These are phyloP conservation scores for Periparus ater DNA, from an alignment of 2,797 vertebrate genomes.

Conservation along the genomic window DNA sequence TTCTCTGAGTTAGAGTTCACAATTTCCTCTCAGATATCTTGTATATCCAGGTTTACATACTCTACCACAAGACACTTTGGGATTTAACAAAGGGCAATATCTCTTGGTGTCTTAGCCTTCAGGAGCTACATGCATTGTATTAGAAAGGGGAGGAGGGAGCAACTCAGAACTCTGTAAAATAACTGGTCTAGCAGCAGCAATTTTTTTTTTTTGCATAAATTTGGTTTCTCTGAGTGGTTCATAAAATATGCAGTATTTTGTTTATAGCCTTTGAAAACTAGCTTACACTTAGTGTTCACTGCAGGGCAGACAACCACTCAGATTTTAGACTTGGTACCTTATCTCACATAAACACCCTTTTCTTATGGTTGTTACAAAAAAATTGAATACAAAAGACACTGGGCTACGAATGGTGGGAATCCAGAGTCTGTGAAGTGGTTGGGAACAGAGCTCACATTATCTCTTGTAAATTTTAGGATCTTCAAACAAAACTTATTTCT, in stretches of 20 bases:
- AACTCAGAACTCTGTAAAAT: neutral
- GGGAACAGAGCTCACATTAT: neutral
- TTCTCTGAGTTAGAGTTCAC: neutral
- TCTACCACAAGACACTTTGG: neutral
- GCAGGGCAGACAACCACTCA: neutral
- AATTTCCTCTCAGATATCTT: neutral
- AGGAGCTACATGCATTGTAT: neutral
- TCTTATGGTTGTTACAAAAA: neutral
- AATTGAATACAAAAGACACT: neutral
- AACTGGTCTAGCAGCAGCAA: neutral
- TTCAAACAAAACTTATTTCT: neutral
- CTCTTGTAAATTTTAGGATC: neutral
- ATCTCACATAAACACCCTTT: neutral
- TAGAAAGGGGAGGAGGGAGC: neutral
- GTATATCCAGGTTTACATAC: neutral
- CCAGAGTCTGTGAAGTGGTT: neutral
- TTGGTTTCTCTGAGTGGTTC: neutral
- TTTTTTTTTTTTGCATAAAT: neutral
- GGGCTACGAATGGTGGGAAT: neutral
- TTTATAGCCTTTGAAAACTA: slow-evolving; percentile 22
- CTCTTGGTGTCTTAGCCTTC: neutral
- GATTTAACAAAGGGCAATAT: neutral
- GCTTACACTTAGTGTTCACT: neutral
- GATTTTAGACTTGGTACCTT: neutral
- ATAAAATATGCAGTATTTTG: neutral